Percentiles rank a stretch among this genome's conserved stretches.
Evolutionary conservation across 1,140 invertebrate species (phyloP).

Genomic region (Drosophila ercepeae): DNA sequence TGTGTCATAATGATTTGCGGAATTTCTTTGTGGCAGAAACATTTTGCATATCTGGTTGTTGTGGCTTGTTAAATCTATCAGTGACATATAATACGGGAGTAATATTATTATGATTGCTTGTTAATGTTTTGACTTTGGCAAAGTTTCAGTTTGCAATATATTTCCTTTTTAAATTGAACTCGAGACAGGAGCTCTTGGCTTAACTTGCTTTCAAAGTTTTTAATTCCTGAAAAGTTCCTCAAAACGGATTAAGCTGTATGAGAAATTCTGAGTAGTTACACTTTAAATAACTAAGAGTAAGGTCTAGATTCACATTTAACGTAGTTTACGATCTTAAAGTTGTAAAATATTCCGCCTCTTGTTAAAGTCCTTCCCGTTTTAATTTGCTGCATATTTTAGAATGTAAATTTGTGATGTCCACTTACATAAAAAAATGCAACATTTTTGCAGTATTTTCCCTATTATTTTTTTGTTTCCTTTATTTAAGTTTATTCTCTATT

Average conservation of each 20-base stretch:
- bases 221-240: slow-evolving; percentile 1
- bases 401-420: slow-evolving; percentile 53
- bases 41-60: slow-evolving; percentile 30
- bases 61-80: slow-evolving; percentile 32
- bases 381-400: slow-evolving; percentile 77
- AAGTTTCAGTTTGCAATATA: slow-evolving; percentile 5
- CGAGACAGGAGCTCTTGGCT: background rate
- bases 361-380: slow-evolving; percentile 65
- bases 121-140: background rate
- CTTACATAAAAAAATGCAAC: slow-evolving; percentile 66
- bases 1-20: slow-evolving; percentile 70
- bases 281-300: background rate
- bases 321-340: background rate
- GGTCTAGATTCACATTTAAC: background rate
- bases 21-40: slow-evolving; percentile 64
- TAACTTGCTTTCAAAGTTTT: background rate
- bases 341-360: slow-evolving; percentile 21
- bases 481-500: background rate
- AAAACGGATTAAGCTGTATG: background rate
- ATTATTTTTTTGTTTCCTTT: slow-evolving; percentile 6
- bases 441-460: slow-evolving; percentile 43
- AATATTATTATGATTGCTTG: slow-evolving; percentile 32
- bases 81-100: slow-evolving; percentile 20
- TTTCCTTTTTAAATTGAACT: slow-evolving; percentile 2
- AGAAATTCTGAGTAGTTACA: background rate